Evolutionary conservation across 64 coral and sea anemone species (phyloP).

Genomic region (Catalaphyllia jardinei): DNA sequence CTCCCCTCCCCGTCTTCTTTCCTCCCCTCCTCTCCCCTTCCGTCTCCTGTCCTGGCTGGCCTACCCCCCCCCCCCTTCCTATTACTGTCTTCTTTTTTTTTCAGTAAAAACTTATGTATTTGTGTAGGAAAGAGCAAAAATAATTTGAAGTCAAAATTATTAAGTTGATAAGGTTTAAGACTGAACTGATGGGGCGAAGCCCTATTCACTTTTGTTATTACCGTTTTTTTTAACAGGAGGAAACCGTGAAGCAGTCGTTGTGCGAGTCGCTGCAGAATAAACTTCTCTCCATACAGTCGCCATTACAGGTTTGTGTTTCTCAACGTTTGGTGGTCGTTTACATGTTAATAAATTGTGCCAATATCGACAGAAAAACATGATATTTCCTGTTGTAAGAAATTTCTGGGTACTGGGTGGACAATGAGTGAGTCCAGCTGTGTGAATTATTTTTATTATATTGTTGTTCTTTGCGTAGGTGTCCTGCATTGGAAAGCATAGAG

Average conservation of each 20-base stretch:
- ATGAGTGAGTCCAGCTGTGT: neutral
- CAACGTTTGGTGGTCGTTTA: neutral
- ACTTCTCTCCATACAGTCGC: conserved; percentile 68
- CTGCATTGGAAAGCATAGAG: conserved; percentile 11
- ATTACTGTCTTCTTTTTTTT: neutral
- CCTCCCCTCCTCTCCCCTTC: neutral
- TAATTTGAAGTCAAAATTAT: too few relatives aligned
- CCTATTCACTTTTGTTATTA: neutral
- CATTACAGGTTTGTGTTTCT: conserved; percentile 59
- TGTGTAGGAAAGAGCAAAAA: too few relatives aligned
- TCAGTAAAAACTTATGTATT: too few relatives aligned
- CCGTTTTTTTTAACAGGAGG: conserved; percentile 47
- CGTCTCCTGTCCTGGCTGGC: neutral
- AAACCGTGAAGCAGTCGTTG: conserved; percentile 61
- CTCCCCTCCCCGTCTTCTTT: neutral
- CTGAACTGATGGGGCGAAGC: neutral
- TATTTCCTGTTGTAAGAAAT: too few relatives aligned
- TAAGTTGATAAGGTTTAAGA: too few relatives aligned
- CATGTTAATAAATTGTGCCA: too few relatives aligned
- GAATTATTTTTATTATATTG: neutral
- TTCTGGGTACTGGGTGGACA: too few relatives aligned
- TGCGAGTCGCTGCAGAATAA: conserved; percentile 85
- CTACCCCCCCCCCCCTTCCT: neutral
- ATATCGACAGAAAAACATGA: too few relatives aligned
- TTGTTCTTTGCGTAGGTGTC: neutral